Evolutionary conservation across 2,113 vertebrate species (phyloP), one percentile per base, ranked within the genome.

Genomic region (Rousettus leschenaultii): DNA sequence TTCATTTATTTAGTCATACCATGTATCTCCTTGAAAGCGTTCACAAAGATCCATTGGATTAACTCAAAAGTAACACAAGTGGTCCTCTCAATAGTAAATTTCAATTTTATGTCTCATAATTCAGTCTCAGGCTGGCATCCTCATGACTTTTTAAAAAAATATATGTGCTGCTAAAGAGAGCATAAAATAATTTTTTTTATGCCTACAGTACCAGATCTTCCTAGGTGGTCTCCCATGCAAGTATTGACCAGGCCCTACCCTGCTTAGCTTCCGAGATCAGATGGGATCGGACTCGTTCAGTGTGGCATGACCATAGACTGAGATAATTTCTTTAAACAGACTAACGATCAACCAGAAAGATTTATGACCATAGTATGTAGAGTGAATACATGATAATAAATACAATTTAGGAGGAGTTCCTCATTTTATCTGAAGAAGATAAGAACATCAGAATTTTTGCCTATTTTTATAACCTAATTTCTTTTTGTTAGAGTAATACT

Each of bases 371-470:
- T 16, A 78, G 83, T 66, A 1, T 45, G 75, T 53, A 88, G 45
- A 96, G 21, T 95, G 63, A 94, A 75, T 35, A 75, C 7, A 38
- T 79, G 48, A 48, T 12, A 93, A 89, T 86, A 93, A 87, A 96
- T 78, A 70, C 0, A 89, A 38, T 75, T 96, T 78, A 87, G 35
- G 57, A 95, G 38, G 59, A 80, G 55, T 26, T 75, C 22, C 16
- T 90, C 26, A 59, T 87, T 93, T 97, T 97, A 96, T 95, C 79
- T 87, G n/a, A 86, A 83, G 75, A 86, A 93, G 91, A 93, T 85
- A 92, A 93, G 43, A 91, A 86, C 28, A 43, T 93, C 61, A 91
- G 82, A 86, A 63, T 94, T 63, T 82, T 79, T 91, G 66, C 83
- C 74, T 55, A 93, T 95, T 95, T 97, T 95, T 95, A 82, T 78